phyloP scores from a whole-genome alignment of 2,888 invertebrate genomes.

The Drosophila lacicola region DNA sequence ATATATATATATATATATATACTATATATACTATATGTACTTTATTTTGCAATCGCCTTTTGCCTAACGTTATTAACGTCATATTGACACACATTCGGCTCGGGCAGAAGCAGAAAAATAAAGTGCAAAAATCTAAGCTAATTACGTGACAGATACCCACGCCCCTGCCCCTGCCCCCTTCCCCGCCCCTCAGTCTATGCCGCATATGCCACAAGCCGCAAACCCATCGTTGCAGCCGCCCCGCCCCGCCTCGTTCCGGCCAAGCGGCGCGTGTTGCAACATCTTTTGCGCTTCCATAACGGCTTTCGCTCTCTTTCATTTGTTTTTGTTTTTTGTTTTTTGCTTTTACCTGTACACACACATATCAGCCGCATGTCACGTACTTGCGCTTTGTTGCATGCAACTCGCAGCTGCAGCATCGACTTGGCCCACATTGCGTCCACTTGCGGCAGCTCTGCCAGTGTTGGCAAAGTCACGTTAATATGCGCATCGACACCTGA shows the following conservation, averaged over 20 bases:
- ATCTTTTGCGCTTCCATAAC: constrained; percentile 48
- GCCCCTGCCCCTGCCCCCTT: neutral
- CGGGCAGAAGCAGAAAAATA: constrained; percentile 10
- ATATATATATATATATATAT: neutral
- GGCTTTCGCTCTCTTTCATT: constrained; percentile 51
- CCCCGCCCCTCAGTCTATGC: neutral
- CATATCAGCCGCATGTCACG: constrained; percentile 37
- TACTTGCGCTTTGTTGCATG: constrained; percentile 43
- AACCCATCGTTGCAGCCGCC: neutral
- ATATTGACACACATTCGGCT: constrained; percentile 71
- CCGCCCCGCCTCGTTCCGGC: neutral
- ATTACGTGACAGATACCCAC: constrained; percentile 65
- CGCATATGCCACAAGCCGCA: neutral
- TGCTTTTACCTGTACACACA: constrained; percentile 25
- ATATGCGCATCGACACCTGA: constrained; percentile 65
- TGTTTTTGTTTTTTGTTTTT: constrained; percentile 7
- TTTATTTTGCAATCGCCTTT: constrained; percentile 64
- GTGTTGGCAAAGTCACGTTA: constrained; percentile 69
- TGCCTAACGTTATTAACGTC: constrained; percentile 74
- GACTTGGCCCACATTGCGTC: constrained; percentile 29
- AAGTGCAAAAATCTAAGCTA: constrained; percentile 71
- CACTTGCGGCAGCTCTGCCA: constrained; percentile 10
- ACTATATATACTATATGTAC: neutral
- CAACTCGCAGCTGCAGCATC: constrained; percentile 36
- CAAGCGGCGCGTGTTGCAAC: constrained; percentile 30